Percentiles rank a stretch among this genome's conserved stretches.
phyloP scores from a whole-genome alignment of 2,888 invertebrate genomes.

The Philonicus albiceps region DNA sequence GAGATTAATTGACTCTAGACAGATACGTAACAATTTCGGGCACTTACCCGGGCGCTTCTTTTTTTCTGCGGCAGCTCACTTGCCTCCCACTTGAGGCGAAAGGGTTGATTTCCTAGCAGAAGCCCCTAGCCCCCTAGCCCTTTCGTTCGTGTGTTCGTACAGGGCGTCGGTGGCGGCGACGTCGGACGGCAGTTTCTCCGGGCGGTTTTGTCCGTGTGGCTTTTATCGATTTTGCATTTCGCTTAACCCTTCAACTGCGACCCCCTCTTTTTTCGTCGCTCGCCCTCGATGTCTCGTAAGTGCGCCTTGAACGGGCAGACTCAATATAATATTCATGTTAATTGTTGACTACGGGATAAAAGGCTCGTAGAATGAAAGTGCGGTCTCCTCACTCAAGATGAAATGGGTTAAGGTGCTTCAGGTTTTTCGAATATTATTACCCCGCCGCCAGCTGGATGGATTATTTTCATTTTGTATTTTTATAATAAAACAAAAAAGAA shows the following conservation, averaged over 20 bases:
- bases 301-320: conserved; percentile 8
- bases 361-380: neutral
- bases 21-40: conserved; percentile 14
- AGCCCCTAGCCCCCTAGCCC: neutral
- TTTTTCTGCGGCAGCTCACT: neutral
- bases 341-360: conserved; percentile 8
- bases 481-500: neutral
- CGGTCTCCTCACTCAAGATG: neutral
- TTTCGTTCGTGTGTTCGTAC: neutral
- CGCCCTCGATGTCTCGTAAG: neutral
- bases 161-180: neutral
- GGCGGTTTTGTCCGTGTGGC: neutral
- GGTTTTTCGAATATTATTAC: neutral
- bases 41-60: neutral
- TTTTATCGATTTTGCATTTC: conserved; percentile 34
- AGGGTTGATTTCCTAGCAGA: neutral
- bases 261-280: neutral
- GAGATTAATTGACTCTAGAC: conserved; percentile 44
- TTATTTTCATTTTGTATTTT: neutral
- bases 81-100: conserved; percentile 16
- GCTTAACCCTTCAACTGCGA: conserved; percentile 26
- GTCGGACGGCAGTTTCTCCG: neutral
- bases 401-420: conserved; percentile 5
- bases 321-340: conserved; percentile 25
- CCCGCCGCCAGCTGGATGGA: neutral